These are phyloP conservation scores for Pseudeuparius sepicola DNA, from an alignment of 2,888 invertebrate species.

Conservation along the genomic window DNA sequence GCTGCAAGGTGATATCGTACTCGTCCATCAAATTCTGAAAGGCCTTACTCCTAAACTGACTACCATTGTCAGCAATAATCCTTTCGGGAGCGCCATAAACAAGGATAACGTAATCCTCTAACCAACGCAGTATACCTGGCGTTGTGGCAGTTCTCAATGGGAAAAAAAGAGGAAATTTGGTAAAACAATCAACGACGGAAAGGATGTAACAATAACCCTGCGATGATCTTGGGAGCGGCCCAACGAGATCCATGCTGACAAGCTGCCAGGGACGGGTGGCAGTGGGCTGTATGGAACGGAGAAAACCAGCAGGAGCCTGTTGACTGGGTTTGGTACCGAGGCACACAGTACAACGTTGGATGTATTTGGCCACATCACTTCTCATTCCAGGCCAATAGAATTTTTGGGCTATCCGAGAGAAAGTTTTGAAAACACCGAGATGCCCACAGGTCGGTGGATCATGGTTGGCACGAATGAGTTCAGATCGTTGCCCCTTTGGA, in stretches of 20 bases:
- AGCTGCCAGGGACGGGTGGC: constrained; percentile 15
- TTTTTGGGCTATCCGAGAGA: too few species aligned
- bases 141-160: constrained; percentile 23
- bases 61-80: constrained; percentile 27
- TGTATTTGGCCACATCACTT: constrained; percentile 10
- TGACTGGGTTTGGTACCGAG: constrained; percentile 14
- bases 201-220: too few species aligned
- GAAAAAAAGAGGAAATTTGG: too few species aligned
- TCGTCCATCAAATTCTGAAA: constrained; percentile 9
- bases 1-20: constrained; percentile 6
- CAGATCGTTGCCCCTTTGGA: constrained; percentile 8
- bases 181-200: too few species aligned
- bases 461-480: constrained; percentile 4
- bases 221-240: too few species aligned
- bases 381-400: constrained; percentile 12
- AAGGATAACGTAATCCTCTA: constrained; percentile 25
- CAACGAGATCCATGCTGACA: constrained; percentile 9
- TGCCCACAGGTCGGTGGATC: constrained; percentile 9
- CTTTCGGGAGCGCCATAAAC: constrained; percentile 22
- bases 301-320: constrained; percentile 11
- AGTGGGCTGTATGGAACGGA: constrained; percentile 10
- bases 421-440: constrained; percentile 10
- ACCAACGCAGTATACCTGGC: too few species aligned
- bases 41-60: too few species aligned
- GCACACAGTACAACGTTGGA: constrained; percentile 9